Evolutionary conservation across 2,113 vertebrate genomes (phyloP).

Genomic region (Salvelinus alpinus): DNA sequence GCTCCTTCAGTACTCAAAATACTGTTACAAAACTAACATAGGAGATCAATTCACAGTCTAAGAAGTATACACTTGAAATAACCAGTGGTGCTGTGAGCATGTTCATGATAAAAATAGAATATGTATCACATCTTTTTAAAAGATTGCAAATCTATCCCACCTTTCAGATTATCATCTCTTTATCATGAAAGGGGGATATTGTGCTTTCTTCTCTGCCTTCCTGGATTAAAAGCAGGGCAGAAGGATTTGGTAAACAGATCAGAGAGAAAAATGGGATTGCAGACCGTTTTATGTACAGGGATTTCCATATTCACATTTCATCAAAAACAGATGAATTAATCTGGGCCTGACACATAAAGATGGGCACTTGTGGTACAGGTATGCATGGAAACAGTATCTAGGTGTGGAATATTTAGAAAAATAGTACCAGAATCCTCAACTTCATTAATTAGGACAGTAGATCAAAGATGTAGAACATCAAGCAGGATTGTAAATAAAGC

Average conservation of each 20-base stretch:
- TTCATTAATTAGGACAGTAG: conserved; percentile 30
- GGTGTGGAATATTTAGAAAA: background rate
- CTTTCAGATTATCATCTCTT: background rate
- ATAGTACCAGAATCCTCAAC: background rate
- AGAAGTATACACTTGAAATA: too few relatives aligned
- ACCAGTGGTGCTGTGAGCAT: too few relatives aligned
- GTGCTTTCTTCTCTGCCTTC: background rate
- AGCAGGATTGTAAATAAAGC: conserved; percentile 10
- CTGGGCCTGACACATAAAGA: background rate
- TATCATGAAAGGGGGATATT: background rate
- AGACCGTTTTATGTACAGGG: conserved; percentile 9
- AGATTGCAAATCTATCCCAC: background rate
- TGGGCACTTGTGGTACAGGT: background rate
- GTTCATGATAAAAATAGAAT: too few relatives aligned
- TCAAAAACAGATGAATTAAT: background rate
- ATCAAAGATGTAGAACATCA: conserved; percentile 33
- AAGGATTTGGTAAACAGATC: conserved; percentile 23
- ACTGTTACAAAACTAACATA: too few relatives aligned
- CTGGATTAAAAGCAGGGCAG: conserved; percentile 22
- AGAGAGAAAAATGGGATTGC: conserved; percentile 16
- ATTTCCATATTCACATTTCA: conserved; percentile 3
- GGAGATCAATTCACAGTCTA: too few relatives aligned
- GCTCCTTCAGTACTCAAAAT: background rate
- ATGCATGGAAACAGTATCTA: background rate
- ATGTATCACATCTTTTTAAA: too few relatives aligned